Evolutionary conservation across 2,113 vertebrate genomes (phyloP), one percentile per base, ranked within the genome.

Genomic region (Narcine bancroftii): DNA sequence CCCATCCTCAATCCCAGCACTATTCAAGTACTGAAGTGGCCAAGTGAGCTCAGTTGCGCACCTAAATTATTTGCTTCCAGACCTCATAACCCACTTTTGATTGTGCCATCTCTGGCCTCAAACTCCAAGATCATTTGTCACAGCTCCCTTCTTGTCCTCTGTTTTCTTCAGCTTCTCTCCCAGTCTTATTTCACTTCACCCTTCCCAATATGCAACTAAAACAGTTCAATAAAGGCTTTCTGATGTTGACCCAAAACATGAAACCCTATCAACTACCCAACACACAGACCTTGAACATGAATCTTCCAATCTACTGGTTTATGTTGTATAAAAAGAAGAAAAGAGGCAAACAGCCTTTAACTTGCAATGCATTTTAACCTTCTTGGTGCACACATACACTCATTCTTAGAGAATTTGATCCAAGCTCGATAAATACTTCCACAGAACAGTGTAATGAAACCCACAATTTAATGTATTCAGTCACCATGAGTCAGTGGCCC

Each of bases 401-500:
- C 56, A 7, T 15, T n/a, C 45, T 83, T 56, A 83, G 3, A 47
- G 26, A 83, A 53, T 72, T 72, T 72, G 69, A 53, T 47, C 47
- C 47, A 53, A 53, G 50, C 11, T 15, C 11, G 10, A 53, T 47
- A 29, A 50, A 83, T 56, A 29, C 26, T 83, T 45, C 76, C 76
- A 79, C 7, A 33, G 33, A 53, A 56, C 47, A 33, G 45, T 83
- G 29, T 53, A 33, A 50, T n/a, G 33, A n/a, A 75, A 53, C 29
- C 29, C 47, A 83, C 79, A 56, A 33, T 33, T 83, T 53, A 47
- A 83, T 26, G 24, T 83, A 83, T 83, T 83, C 10, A 15, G 79
- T 53, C 79, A 29, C 76, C 76, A 53, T 83, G 26, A 83, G 79
- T 53, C 47, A 83, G 79, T 53, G 79, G 76, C 76, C 76, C 42